Evolutionary conservation across 2,888 invertebrate genomes (phyloP), one percentile per base, ranked within the genome.

Genomic region (Peribatodes rhomboidaria): DNA sequence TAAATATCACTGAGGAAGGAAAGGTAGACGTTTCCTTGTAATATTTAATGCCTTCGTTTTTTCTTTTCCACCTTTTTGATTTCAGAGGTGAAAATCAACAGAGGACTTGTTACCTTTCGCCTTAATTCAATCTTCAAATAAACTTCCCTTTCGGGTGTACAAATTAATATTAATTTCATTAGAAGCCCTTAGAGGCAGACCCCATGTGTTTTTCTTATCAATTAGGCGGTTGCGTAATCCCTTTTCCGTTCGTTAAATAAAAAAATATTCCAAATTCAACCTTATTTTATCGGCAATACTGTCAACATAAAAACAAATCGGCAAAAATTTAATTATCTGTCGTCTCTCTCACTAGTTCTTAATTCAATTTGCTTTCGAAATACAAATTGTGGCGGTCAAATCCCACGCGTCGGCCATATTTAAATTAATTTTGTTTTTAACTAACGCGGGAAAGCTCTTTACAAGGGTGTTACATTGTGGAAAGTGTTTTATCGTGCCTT

Each of bases 101-200:
- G 55, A 57, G 53, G 54, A 39, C 55, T 61, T 56, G 52, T 61
- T 50, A 61, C 56, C 59, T 59, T 71, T 68, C 50, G 55, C 63
- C 61, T 69, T 68, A 68, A 71, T 71, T 72, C 61, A 65, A 72
- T 70, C 56, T 65, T 64, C 54, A 27, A 54, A 64, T 69, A 66
- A 74, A 75, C 72, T 75, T 70, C 70, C 72, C 71, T 78, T 78
- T 71, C 39, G 66, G 70, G 66, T 68, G 71, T 70, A 78, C 85
- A 90, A 91, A 92, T 92, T 92, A 89, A 90, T 91, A 92, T 92
- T 91, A 91, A 92, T 91, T 91, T 86, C 84, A 80, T 92, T 90
- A 91, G 85, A 81, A 84, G 82, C 87, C 85, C 84, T 81, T 79
- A 82, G 81, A 76, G 75, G 68, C n/a, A 79, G 77, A 82, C 89